phyloP scores from a whole-genome alignment of 2,113 vertebrate genomes.

The Corythornis cristatus region DNA sequence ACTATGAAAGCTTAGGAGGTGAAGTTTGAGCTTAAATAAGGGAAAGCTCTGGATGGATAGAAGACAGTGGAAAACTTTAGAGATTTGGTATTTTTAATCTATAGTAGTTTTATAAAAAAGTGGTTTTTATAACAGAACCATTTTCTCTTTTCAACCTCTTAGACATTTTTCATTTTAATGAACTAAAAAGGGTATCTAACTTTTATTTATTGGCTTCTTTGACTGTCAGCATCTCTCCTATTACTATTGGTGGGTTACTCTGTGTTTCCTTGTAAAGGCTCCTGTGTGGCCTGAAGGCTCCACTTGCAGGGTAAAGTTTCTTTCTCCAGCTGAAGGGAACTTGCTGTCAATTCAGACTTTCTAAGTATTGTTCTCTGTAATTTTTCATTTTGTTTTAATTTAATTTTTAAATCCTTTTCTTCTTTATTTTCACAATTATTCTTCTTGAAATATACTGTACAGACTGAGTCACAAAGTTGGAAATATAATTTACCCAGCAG shows the following conservation, averaged over 20 bases:
- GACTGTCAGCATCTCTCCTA: not conserved
- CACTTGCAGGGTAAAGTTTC: not conserved
- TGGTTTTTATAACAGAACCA: not conserved
- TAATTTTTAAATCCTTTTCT: not conserved
- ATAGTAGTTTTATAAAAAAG: not conserved
- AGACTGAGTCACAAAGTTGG: not conserved
- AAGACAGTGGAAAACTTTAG: not conserved
- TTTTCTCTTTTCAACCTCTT: not conserved
- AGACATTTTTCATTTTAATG: not conserved
- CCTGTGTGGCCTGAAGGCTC: not conserved
- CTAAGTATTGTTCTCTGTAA: not conserved
- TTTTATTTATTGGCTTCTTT: not conserved
- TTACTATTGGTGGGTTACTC: not conserved
- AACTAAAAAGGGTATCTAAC: not conserved
- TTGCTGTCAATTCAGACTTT: not conserved
- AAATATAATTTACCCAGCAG: not conserved
- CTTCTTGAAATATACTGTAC: not conserved
- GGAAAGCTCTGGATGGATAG: not conserved
- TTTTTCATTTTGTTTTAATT: not conserved
- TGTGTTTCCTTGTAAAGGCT: not conserved
- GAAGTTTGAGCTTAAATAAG: not conserved
- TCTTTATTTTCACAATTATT: not conserved
- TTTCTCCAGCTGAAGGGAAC: not conserved
- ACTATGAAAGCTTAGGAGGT: not conserved
- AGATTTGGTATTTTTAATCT: not conserved